phyloP scores from a whole-genome alignment of 2,888 invertebrate genomes.

The Yponomeuta cagnagella region DNA sequence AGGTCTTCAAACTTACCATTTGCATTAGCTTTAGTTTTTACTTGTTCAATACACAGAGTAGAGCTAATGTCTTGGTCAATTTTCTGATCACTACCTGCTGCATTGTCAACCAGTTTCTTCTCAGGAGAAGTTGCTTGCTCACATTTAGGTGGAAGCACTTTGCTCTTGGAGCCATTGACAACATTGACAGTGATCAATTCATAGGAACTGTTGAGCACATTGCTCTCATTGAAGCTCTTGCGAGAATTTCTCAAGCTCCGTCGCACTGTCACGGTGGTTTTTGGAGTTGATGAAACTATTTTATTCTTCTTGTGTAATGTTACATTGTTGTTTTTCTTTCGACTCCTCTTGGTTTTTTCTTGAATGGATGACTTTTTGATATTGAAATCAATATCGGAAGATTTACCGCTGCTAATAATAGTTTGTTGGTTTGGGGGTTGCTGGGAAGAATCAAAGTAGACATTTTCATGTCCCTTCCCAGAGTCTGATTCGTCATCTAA shows the following conservation, averaged over 20 bases:
- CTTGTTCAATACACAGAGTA: not conserved
- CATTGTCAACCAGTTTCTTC: not conserved
- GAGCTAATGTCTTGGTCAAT: not conserved
- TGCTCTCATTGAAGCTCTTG: constrained; percentile 37
- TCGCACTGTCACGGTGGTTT: constrained; percentile 38
- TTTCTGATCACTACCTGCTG: not conserved
- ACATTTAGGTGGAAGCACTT: not conserved
- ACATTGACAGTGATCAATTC: constrained; percentile 35
- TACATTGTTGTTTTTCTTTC: constrained; percentile 37
- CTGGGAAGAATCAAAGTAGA: constrained; percentile 48
- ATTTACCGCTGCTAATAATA: constrained; percentile 38
- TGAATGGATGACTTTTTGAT: constrained; percentile 48
- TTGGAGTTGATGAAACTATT: constrained; percentile 56
- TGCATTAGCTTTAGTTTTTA: not conserved
- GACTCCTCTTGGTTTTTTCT: constrained; percentile 44
- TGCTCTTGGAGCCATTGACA: not conserved
- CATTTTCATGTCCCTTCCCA: constrained; percentile 43
- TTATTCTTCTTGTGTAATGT: constrained; percentile 48
- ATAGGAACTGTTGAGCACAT: constrained; percentile 46
- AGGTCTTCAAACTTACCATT: constrained; percentile 62
- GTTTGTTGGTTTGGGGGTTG: constrained; percentile 35
- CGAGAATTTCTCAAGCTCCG: constrained; percentile 52
- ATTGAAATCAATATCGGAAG: constrained; percentile 57
- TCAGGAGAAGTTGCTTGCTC: not conserved
- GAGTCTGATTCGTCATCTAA: constrained; percentile 50